Base-by-base conservation (phyloP, 2,797 vertebrate genomes). In the Dipus sagitta region DNA sequence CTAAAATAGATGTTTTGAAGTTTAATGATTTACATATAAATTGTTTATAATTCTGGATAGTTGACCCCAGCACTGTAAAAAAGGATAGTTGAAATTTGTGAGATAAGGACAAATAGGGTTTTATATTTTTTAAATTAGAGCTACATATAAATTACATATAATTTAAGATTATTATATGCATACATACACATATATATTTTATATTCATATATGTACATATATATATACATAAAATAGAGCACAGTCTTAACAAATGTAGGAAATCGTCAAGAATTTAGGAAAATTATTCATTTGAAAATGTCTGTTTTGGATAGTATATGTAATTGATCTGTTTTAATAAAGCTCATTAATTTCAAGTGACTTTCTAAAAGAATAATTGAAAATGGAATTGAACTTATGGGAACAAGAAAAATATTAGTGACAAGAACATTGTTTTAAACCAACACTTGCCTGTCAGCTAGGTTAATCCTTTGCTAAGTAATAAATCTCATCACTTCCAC, bases 1-100 rank as follows among this genome's bases (percentile, higher is more conserved):
- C 47, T 47, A 7, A 47, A 42, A n/a, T 76, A 24, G 98, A 98
- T 98, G 98, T 98, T 98, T 60, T 42, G 14, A n/a, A 71, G 9
- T 62, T 42, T 42, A 80, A 42, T 64, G 34, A 90, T 72, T 81
- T 80, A 62, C 62, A 42, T 30, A 47, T 34, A 79, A 70, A 88
- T 20, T 79, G 12, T 60, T n/a, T 38, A 60, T 79, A 88, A 32
- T 52, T 76, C 76, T 74, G 74, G 13, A 87, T 65, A 87, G 26
- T n/a, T 65, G 23, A 62, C 28, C 23, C 11, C 70, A 86, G 58
- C 24, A 62, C 38, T 74, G 70, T 26, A 74, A 60, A 54, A 71
- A 38, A 58, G 17, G 38, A 58, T 58, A 38, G 30, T 21, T 70
- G 12, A 88, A 28, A 60, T 79, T 75, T 75, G 74, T 30, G 24